A percentile compares a stretch with the other conserved stretches of the same genome.
Conservation (phyloP, 2,113 vertebrate genomes). For the Chascanopsetta lugubris region DNA sequence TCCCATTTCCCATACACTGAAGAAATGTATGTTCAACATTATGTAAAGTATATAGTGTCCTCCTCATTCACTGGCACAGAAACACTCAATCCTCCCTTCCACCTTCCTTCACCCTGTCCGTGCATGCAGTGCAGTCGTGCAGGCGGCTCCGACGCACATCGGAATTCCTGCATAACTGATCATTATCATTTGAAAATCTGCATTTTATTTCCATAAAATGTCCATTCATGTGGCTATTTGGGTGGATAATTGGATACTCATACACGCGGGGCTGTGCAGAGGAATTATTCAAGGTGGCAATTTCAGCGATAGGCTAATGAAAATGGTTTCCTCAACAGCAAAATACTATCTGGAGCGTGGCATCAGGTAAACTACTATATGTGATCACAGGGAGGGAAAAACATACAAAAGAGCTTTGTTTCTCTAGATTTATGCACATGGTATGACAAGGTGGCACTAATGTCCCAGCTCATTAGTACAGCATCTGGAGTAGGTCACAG, state of each 20-base stretch:
- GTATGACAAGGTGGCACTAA: slow-evolving; percentile 48
- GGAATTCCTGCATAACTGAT: slow-evolving; percentile 19
- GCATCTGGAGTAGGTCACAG: slow-evolving; percentile 68
- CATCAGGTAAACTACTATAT: background rate
- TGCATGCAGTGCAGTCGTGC: slow-evolving; percentile 14
- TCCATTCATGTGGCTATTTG: slow-evolving; percentile 14
- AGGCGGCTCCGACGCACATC: slow-evolving; percentile 11
- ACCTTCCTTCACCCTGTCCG: background rate
- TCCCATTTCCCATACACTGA: too few relatives aligned
- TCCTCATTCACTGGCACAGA: background rate
- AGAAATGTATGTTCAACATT: background rate
- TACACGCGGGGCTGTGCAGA: background rate
- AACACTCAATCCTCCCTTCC: slow-evolving; percentile 11
- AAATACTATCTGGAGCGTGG: background rate
- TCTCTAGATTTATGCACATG: slow-evolving; percentile 37
- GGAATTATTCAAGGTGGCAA: slow-evolving; percentile 1
- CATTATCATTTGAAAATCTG: too few relatives aligned
- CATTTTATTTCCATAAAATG: slow-evolving; percentile 12
- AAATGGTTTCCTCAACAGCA: background rate
- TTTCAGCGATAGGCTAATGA: background rate
- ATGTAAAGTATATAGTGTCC: background rate
- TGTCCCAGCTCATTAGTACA: slow-evolving; percentile 63
- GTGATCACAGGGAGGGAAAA: background rate
- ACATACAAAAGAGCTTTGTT: slow-evolving; percentile 5
- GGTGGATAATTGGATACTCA: slow-evolving; percentile 28